Base-by-base conservation (phyloP, 2,888 invertebrate genomes). In the Leuctra nigra region DNA sequence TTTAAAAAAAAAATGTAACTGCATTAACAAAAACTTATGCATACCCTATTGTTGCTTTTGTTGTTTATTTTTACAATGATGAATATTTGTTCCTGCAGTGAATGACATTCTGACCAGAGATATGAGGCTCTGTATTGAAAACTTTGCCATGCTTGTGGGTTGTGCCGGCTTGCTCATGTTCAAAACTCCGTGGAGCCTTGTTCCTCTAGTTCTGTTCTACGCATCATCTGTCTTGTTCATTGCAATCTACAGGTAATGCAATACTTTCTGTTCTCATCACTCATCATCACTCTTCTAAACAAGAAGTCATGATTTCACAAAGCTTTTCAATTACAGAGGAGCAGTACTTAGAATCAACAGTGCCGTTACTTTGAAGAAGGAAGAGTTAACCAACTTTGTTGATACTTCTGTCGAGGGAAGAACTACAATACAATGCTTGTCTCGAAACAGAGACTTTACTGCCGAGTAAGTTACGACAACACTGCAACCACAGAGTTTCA, bases 181-280 rank as follows among this genome's bases (percentile, higher is more conserved):
- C 20, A 50, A 50, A 20, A 33, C 33, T 4, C 41, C 41, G 4
- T 50, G 50, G 50, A 50, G 50, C n/a, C 33, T 50, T 33, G 50
- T 50, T 16, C 50, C 50, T 9, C 22, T 50, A n/a, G 50, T 35
- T 4, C 20, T 33, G 16, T 33, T 50, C 50, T 50, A 50, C 33
- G 50, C 50, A 33, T 35, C 20, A 11, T 50, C 33, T 4, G 33
- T 33, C 13, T 11, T 35, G 20, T 33, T 50, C 50, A 33, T 50
- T 22, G 18, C 50, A 11, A 50, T 50, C 50, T 50, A 50, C 36
- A 33, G 50, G 50, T 35, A 18, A 41, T n/a, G n/a, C n/a, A 29
- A 20, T 14, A 29, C 29, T 29, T 29, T 6, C 29, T 29, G 29
- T 29, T 6, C 7, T 29, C 29, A 29, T 7, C 11, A 11, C 7